Percentiles rank a stretch among this genome's conserved stretches.
Evolutionary conservation across 2,888 invertebrate genomes (phyloP).

Genomic region (Adineta ricciae): DNA sequence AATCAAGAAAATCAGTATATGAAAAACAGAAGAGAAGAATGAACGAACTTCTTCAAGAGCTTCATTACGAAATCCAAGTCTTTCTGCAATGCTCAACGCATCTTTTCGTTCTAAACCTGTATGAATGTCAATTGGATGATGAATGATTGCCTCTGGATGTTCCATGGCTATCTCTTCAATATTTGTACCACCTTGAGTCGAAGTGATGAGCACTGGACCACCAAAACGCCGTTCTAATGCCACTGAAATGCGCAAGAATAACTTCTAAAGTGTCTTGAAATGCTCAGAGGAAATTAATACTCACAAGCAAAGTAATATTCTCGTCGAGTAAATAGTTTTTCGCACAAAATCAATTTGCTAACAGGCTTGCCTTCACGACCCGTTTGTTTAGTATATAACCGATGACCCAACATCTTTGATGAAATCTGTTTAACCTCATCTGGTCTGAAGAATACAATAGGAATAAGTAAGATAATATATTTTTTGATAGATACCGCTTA

Average conservation of each 20-base stretch:
- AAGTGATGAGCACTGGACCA: conserved; percentile 90
- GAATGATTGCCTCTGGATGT: conserved; percentile 76
- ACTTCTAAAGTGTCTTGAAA: no score
- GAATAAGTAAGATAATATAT: no score
- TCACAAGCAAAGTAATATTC: conserved; percentile 86
- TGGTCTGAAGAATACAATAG: conserved; percentile 56
- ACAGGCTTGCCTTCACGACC: conserved; percentile 70
- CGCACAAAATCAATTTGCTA: conserved; percentile 89
- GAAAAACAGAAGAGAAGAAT: not conserved
- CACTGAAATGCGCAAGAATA: not conserved
- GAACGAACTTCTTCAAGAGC: not conserved
- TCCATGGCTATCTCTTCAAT: conserved; percentile 89
- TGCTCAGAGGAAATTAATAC: not conserved
- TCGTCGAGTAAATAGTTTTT: conserved; percentile 85
- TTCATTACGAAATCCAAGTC: conserved; percentile 8
- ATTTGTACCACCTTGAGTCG: conserved; percentile 86
- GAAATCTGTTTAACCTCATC: conserved; percentile 71
- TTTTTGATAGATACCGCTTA: conserved; percentile 49
- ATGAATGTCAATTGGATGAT: conserved; percentile 70
- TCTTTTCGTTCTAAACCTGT: not conserved
- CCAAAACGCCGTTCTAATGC: conserved; percentile 44
- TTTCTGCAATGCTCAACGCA: not conserved
- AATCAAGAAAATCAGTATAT: no score
- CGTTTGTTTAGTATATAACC: conserved; percentile 86
- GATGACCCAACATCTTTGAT: conserved; percentile 77